Evolutionary conservation across 2,797 vertebrate genomes (phyloP), one percentile per base, ranked within the genome.

Genomic region (Lagodon rhomboides): DNA sequence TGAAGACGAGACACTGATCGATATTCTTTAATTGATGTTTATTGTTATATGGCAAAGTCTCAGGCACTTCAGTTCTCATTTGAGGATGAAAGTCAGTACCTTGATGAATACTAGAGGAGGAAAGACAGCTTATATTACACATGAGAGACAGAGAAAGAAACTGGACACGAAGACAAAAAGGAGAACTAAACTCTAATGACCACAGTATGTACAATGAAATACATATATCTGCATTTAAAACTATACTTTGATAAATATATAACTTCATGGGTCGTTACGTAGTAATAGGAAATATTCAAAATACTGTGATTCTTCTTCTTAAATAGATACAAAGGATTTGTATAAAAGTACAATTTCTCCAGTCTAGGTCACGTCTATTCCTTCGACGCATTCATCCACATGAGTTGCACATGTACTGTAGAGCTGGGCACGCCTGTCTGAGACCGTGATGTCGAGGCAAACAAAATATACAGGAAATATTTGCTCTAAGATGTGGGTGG

Each of bases 51-150:
- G 95, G 95, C 95, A 97, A 88, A 96, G 92, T 95, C 92, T 94
- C 96, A 96, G 95, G 96, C 96, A 97, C 96, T 97, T 97, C 94
- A 96, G 95, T 96, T 94, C 93, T 96, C 96, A 96, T 94, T 91
- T 95, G 92, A 85, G 76, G 93, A 94, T 91, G 92, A 95, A 94
- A 90, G 89, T 94, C 95, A 96, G 89, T 62, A 80, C 85, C 87
- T 74, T 58, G 70, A 87, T 73, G 76, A 90, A 96, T 93, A 94
- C 77, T 58, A 88, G 77, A 82, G 69, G 25, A 77, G 91, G 84
- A 94, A 91, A 87, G 79, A 87, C 60, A 20, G 67, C 73, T 79
- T 88, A 94, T 20, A 62, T 92, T 93, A 87, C 84, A 66, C 82
- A 88, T 75, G 82, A 87, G 79, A 91, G 68, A 89, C 54, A 47